phyloP scores from a whole-genome alignment of 2,888 invertebrate genomes.

The Diplazon laetatorius region DNA sequence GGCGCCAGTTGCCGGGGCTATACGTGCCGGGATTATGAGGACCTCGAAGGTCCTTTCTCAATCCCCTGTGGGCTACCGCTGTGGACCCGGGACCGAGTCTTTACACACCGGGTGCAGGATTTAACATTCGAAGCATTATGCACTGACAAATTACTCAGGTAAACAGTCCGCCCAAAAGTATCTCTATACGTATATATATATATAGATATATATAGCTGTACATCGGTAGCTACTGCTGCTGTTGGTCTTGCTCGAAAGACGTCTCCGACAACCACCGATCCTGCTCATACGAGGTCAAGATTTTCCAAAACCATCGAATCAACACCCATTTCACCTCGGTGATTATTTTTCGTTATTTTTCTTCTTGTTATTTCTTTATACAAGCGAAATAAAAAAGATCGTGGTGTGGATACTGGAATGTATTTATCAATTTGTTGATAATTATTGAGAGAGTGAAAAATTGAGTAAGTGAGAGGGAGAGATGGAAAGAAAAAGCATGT shows the following conservation, averaged over 20 bases:
- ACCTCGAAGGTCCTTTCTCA: slow-evolving; percentile 7
- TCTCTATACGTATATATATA: no score
- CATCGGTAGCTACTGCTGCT: not conserved
- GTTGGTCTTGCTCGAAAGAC: not conserved
- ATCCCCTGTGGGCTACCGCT: slow-evolving; percentile 21
- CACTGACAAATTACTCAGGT: slow-evolving; percentile 79
- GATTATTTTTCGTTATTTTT: no score
- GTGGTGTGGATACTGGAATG: no score
- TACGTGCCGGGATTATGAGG: slow-evolving; percentile 4
- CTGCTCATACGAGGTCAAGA: not conserved
- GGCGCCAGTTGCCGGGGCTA: slow-evolving; percentile 11
- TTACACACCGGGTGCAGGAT: slow-evolving; percentile 64
- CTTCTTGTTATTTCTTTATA: no score
- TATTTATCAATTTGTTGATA: no score
- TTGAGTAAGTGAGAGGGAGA: no score
- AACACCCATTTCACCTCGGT: no score
- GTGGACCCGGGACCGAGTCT: slow-evolving; percentile 37
- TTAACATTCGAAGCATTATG: slow-evolving; percentile 72
- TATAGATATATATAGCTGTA: slow-evolving; percentile 1
- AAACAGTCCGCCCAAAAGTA: slow-evolving; percentile 77
- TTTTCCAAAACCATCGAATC: no score
- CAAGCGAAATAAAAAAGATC: no score
- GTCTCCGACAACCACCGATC: not conserved
- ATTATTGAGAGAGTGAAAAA: no score
- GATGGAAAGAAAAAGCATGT: no score